These are phyloP conservation scores for Leuciscus idus DNA, from an alignment of 2,113 vertebrate species.

Conservation along the genomic window DNA sequence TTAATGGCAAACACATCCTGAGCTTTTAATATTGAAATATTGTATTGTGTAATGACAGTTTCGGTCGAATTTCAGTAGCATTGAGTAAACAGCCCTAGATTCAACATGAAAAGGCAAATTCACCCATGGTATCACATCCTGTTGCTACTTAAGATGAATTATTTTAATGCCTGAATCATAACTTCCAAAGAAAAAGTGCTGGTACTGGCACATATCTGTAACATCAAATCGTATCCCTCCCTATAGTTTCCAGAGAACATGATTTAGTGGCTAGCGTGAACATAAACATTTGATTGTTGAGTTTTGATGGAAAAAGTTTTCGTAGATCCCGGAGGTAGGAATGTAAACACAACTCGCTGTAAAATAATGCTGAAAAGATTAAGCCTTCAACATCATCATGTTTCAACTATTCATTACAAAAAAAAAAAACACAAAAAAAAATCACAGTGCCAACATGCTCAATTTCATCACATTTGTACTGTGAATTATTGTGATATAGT, in stretches of 20 bases:
- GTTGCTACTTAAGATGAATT: not conserved
- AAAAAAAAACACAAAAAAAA: not conserved
- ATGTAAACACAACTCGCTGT: slow-evolving; percentile 1
- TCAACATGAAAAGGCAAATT: not conserved
- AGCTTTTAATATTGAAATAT: not conserved
- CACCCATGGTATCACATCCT: not conserved
- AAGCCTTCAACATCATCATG: not conserved
- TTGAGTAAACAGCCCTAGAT: not conserved
- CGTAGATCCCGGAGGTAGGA: not conserved
- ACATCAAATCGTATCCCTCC: not conserved
- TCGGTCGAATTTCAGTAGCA: not conserved
- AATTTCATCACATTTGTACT: not conserved
- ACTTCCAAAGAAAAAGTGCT: not conserved
- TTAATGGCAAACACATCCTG: not conserved
- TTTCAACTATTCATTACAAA: not conserved
- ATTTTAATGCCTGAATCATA: not conserved
- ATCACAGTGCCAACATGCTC: not conserved
- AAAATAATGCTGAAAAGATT: not conserved
- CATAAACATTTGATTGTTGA: not conserved
- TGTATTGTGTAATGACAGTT: not conserved
- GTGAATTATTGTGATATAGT: not conserved
- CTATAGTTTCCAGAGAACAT: not conserved
- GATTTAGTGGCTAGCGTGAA: not conserved
- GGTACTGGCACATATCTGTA: not conserved
- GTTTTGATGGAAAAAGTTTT: not conserved